Evolutionary conservation across 2,797 vertebrate species (phyloP).

Genomic region (Fundulus diaphanus): DNA sequence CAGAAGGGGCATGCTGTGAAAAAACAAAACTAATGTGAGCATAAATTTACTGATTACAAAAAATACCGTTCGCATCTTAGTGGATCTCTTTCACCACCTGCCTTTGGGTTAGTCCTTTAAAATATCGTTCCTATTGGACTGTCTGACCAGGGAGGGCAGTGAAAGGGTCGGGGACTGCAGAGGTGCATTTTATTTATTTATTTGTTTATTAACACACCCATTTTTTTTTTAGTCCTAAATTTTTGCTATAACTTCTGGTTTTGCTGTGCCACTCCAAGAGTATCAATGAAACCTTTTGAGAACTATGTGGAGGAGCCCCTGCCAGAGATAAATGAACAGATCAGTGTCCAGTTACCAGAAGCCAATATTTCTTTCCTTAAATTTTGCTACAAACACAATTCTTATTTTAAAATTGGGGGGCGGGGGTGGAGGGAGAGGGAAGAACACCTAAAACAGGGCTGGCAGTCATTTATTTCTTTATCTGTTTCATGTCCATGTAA

Average conservation of each 20-base stretch:
- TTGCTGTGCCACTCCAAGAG: not conserved
- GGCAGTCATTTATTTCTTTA: not conserved
- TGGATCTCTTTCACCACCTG: not conserved
- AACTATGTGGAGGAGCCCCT: not conserved
- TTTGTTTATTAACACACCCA: not conserved
- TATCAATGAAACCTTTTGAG: not conserved
- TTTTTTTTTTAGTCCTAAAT: too few relatives aligned
- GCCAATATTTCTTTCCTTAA: not conserved
- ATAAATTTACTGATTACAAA: not conserved
- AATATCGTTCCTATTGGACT: not conserved
- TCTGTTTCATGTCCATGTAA: not conserved
- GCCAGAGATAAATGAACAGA: not conserved
- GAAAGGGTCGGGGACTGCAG: not conserved
- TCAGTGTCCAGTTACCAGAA: not conserved
- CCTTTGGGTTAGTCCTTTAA: not conserved
- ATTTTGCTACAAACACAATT: not conserved
- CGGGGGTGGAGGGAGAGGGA: too few relatives aligned
- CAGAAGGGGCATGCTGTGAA: not conserved
- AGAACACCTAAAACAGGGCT: not conserved
- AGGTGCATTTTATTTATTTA: not conserved
- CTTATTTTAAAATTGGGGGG: not conserved
- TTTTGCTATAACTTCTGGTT: not conserved
- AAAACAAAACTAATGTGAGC: not conserved
- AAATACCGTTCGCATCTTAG: not conserved
- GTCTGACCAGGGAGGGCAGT: not conserved